Evolutionary conservation across 2,113 vertebrate species (phyloP).

Genomic region (Hipposideros armiger): DNA sequence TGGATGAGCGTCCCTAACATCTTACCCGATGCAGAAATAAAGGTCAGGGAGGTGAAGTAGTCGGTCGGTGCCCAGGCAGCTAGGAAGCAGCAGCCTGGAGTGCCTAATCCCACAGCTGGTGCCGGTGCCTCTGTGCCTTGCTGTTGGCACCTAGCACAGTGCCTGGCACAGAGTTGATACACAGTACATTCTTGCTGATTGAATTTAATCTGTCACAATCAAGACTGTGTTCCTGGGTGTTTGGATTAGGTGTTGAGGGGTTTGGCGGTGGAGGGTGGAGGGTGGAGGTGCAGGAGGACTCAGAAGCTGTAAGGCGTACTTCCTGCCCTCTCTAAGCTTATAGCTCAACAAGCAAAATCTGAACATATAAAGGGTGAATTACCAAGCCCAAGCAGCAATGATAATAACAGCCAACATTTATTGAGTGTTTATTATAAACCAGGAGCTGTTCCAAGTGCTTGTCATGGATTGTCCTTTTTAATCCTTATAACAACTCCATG

Average conservation of each 20-base stretch:
- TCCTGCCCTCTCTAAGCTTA: slow-evolving; percentile 24
- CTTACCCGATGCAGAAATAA: neutral
- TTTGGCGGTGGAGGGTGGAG: neutral
- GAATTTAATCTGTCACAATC: neutral
- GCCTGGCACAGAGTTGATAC: neutral
- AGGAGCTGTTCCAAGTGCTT: slow-evolving; percentile 36
- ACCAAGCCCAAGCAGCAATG: neutral
- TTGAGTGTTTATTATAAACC: slow-evolving; percentile 64
- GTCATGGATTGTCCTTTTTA: slow-evolving; percentile 47
- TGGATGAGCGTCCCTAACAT: neutral
- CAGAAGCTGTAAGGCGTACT: neutral
- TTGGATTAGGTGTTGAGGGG: neutral
- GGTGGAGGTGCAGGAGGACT: neutral
- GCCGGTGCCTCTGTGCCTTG: neutral
- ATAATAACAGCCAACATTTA: slow-evolving; percentile 49
- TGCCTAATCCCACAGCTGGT: neutral
- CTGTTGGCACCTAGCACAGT: neutral
- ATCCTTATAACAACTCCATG: slow-evolving; percentile 5
- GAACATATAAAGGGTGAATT: neutral
- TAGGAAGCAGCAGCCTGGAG: neutral
- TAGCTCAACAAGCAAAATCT: neutral
- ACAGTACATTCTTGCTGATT: neutral
- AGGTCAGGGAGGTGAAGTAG: neutral
- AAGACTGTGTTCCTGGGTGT: neutral
- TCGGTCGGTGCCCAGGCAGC: neutral